A percentile compares a stretch with the other conserved stretches of the same genome.
These are phyloP conservation scores for Orthosia incerta DNA, from an alignment of 2,888 invertebrate genomes.

Conservation along the genomic window DNA sequence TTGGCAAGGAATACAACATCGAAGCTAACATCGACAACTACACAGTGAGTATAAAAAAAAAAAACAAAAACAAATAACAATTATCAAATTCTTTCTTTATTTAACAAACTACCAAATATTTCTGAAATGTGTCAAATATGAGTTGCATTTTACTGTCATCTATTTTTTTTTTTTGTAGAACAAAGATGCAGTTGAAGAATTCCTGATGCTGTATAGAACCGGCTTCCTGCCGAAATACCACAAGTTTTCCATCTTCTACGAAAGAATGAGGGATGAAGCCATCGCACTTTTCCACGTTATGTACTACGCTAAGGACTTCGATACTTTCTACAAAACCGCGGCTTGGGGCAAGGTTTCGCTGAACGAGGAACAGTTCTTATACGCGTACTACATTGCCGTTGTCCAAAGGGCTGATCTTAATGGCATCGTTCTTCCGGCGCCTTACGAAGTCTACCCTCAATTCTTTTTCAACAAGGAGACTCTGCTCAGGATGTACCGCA, in stretches of 20 bases:
- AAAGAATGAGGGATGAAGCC: slow-evolving; percentile 86
- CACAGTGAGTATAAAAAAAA: slow-evolving; percentile 79
- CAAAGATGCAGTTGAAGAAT: slow-evolving; percentile 84
- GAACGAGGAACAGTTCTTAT: slow-evolving; percentile 92
- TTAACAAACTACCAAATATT: background rate
- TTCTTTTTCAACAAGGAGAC: slow-evolving; percentile 92
- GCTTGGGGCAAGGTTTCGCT: slow-evolving; percentile 90
- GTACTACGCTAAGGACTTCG: slow-evolving; percentile 91
- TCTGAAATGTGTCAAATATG: background rate
- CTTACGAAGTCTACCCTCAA: slow-evolving; percentile 93
- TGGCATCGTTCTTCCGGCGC: slow-evolving; percentile 92
- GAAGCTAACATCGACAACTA: slow-evolving; percentile 83
- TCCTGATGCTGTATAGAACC: slow-evolving; percentile 81
- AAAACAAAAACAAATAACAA: too few species aligned
- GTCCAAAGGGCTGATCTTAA: slow-evolving; percentile 91
- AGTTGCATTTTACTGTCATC: background rate
- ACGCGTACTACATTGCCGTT: slow-evolving; percentile 91
- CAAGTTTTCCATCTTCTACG: slow-evolving; percentile 89
- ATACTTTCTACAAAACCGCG: slow-evolving; percentile 91
- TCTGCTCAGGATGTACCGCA: slow-evolving; percentile 83
- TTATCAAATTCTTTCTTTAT: too few species aligned
- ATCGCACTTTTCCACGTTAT: slow-evolving; percentile 90
- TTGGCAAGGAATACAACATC: slow-evolving; percentile 79
- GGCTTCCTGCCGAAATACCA: slow-evolving; percentile 88
- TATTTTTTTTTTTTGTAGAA: slow-evolving; percentile 74